Evolutionary conservation across 2,797 vertebrate species (phyloP), one percentile per base, ranked within the genome.

Genomic region (Molossus alvarezi): DNA sequence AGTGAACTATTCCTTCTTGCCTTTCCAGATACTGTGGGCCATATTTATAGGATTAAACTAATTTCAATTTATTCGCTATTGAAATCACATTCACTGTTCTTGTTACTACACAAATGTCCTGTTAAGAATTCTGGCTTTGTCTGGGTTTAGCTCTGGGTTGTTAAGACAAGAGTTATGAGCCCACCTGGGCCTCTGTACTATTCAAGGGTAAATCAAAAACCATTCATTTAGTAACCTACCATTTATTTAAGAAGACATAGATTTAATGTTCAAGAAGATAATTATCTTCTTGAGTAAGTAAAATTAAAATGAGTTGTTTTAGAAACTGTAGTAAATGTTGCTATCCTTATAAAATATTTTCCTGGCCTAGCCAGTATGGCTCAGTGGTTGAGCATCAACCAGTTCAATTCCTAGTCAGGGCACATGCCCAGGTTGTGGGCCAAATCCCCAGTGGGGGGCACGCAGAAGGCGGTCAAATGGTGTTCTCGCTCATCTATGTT

Each of bases 31-130:
- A 90, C 67, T 62, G 5, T 27, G 77, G 62, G 73, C n/a, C 51
- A 9, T 82, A 94, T 82, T 95, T 86, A 88, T 67, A 27, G 65
- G 9, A 83, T 85, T 33, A 88, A 88, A 37, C 23, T 86, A 73
- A 96, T 88, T 92, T 88, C 58, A 94, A 79, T 69, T 72, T 88
- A 88, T 71, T 92, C 11, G n/a, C n/a, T 64, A n/a, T 85, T 86
- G 71, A 90, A 88, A 82, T 90, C 20, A 86, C 13, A 72, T 86
- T 83, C 65, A 60, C 12, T 25, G 10, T 85, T 71, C 15, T 72
- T 93, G 13, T 90, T 82, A 77, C n/a, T 88, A 53, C 6, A 88
- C 18, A 88, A 65, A 93, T 85, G 14, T 57, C 15, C 45, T 88
- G 14, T 88, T 87, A 95, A 88, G 62, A 94, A 76, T 93, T 93